phyloP scores from a whole-genome alignment of 2,888 invertebrate species.

The Neuroscelio doddi region DNA sequence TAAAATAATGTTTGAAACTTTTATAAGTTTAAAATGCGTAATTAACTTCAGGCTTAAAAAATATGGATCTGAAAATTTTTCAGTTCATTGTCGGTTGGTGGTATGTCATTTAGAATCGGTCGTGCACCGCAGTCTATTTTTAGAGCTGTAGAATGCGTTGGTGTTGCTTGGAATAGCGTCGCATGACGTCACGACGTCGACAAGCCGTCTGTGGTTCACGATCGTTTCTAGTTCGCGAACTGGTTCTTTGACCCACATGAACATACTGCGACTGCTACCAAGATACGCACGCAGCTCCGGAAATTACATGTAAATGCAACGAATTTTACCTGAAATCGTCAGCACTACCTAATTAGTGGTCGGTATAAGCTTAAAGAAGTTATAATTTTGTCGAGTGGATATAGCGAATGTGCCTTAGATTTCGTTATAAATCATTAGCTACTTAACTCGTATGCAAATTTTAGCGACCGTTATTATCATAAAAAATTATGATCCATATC shows the following conservation, averaged over 20 bases:
- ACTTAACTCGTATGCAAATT: too few species aligned
- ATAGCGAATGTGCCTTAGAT: background rate
- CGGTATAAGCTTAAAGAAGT: conserved; percentile 26
- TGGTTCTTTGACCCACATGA: conserved; percentile 62
- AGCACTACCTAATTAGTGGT: conserved; percentile 27
- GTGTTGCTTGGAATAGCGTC: conserved; percentile 58
- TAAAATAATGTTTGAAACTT: too few species aligned
- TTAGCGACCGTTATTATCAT: too few species aligned
- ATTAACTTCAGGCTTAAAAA: background rate
- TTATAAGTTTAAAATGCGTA: too few species aligned
- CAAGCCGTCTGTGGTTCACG: conserved; percentile 56
- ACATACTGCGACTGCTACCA: conserved; percentile 26
- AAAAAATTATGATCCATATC: too few species aligned
- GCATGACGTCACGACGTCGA: conserved; percentile 61
- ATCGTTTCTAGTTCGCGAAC: conserved; percentile 57
- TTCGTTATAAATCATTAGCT: too few species aligned
- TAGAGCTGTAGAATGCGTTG: conserved; percentile 55
- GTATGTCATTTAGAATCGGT: conserved; percentile 43
- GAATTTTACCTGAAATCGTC: conserved; percentile 21
- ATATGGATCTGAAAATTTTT: conserved; percentile 7
- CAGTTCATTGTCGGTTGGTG: conserved; percentile 33
- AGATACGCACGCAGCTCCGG: conserved; percentile 42
- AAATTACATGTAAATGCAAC: conserved; percentile 39
- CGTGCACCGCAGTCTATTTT: conserved; percentile 55
- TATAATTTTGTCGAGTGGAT: conserved; percentile 15